Evolutionary conservation across 2,113 vertebrate genomes (phyloP).

Genomic region (Anser cygnoides): DNA sequence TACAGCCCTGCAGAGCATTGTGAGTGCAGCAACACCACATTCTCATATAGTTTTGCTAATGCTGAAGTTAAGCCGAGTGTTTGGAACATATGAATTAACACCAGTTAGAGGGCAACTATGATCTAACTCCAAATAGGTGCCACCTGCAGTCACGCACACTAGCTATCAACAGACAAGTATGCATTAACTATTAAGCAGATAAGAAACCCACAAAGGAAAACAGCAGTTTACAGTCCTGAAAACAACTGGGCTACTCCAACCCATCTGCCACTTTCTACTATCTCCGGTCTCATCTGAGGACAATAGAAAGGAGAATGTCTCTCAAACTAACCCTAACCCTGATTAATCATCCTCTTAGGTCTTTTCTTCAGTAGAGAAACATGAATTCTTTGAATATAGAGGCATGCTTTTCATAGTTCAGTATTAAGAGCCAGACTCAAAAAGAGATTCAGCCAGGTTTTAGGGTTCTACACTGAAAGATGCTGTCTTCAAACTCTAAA

Average conservation of each 20-base stretch:
- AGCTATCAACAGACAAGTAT: background rate
- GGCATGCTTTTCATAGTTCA: background rate
- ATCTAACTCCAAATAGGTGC: background rate
- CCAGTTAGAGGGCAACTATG: background rate
- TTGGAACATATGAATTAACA: background rate
- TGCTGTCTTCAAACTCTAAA: background rate
- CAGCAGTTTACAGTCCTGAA: background rate
- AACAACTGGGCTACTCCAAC: background rate
- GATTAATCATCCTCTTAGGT: background rate
- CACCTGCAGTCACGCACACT: background rate
- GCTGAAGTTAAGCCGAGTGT: background rate
- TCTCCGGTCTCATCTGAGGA: background rate
- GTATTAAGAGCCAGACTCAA: background rate
- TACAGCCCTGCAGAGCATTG: background rate
- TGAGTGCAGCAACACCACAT: background rate
- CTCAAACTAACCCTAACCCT: background rate
- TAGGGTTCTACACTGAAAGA: background rate
- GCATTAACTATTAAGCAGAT: background rate
- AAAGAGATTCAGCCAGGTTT: background rate
- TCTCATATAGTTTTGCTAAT: background rate
- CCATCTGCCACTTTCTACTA: background rate
- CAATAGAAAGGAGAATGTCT: background rate
- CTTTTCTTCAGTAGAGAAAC: background rate
- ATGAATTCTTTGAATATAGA: background rate
- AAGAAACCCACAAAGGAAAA: background rate